A percentile compares a stretch with the other conserved stretches of the same genome.
phyloP scores from a whole-genome alignment of 2,113 vertebrate genomes.

The Alligator mississippiensis region DNA sequence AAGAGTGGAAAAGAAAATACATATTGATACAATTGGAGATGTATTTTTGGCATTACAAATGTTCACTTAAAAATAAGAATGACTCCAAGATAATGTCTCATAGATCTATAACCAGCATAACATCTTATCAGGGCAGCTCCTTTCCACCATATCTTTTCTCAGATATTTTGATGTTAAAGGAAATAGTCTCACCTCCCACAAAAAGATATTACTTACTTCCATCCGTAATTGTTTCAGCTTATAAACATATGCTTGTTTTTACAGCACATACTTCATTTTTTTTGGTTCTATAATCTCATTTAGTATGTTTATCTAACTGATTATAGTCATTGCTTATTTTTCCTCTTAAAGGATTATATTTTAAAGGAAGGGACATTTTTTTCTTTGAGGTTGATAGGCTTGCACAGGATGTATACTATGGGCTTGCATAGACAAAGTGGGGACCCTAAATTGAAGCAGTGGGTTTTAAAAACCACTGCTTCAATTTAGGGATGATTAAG shows the following conservation, averaged over 20 bases:
- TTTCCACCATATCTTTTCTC: background rate
- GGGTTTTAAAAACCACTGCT: too few species aligned
- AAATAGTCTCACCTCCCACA: constrained; percentile 49
- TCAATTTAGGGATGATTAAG: too few species aligned
- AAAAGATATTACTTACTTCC: constrained; percentile 19
- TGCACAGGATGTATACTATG: background rate
- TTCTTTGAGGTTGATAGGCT: background rate
- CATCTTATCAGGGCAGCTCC: background rate
- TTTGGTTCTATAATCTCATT: constrained; percentile 13
- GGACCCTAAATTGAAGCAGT: too few species aligned
- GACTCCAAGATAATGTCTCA: background rate
- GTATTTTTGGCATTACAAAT: background rate
- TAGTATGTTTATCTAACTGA: background rate
- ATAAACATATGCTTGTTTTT: constrained; percentile 41
- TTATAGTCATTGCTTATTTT: background rate
- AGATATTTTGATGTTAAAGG: constrained; percentile 35
- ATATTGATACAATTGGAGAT: background rate
- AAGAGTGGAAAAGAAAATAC: constrained; percentile 4
- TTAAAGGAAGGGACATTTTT: background rate
- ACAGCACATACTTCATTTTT: background rate
- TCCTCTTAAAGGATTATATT: background rate
- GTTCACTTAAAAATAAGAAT: background rate
- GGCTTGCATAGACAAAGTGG: too few species aligned
- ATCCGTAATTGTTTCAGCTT: constrained; percentile 4
- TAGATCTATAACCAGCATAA: background rate